A percentile compares a stretch with the other conserved stretches of the same genome.
These are phyloP conservation scores for Speoplatyrhinus poulsoni DNA, from an alignment of 2,113 vertebrate genomes.

Conservation along the genomic window DNA sequence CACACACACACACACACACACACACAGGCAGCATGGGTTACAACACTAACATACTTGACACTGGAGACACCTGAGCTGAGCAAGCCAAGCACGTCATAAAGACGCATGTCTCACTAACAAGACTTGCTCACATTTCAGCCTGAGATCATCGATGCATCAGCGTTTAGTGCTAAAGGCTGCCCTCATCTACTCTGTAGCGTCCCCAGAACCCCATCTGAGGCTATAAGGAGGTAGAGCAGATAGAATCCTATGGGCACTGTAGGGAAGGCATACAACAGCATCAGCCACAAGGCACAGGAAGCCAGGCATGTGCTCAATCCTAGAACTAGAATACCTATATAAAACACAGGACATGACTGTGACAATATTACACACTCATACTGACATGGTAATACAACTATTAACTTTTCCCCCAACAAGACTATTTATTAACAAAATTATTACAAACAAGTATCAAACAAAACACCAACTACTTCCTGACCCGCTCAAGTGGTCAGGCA, in stretches of 20 bases:
- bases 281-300: too few species aligned
- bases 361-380: neutral
- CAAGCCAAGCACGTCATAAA: slow-evolving; percentile 1
- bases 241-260: too few species aligned
- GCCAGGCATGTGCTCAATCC: too few species aligned
- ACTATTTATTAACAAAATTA: slow-evolving; percentile 66
- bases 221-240: too few species aligned
- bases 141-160: neutral
- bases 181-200: too few species aligned
- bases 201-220: too few species aligned
- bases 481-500: slow-evolving; percentile 29
- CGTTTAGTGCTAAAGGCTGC: neutral
- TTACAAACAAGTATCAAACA: slow-evolving; percentile 59
- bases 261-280: too few species aligned
- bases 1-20: neutral
- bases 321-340: too few species aligned
- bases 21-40: slow-evolving; percentile 6
- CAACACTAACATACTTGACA: neutral
- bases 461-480: slow-evolving; percentile 39
- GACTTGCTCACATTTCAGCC: neutral
- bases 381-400: neutral
- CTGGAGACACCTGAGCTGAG: slow-evolving; percentile 18
- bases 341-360: neutral
- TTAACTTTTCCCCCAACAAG: slow-evolving; percentile 14
- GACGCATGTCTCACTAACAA: slow-evolving; percentile 21